Conservation (phyloP, 1,140 invertebrate genomes). For the Drosophila mayri region DNA sequence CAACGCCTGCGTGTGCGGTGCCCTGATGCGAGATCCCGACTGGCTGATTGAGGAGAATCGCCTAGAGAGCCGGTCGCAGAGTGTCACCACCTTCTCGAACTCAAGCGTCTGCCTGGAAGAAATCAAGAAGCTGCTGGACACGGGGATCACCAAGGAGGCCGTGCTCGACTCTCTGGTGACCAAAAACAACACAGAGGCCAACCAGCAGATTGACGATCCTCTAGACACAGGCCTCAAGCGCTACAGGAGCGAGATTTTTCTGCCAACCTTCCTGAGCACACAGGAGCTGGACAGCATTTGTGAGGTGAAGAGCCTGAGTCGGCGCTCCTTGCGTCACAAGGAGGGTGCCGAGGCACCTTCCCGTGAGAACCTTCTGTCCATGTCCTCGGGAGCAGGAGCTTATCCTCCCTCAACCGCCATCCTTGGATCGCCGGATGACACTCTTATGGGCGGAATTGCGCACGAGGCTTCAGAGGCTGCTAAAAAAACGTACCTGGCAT, state of each 20-base stretch:
- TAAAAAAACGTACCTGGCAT: constrained; percentile 73
- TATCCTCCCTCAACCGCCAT: constrained; percentile 56
- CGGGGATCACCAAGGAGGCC: constrained; percentile 88
- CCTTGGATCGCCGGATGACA: constrained; percentile 71
- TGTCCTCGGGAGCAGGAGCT: constrained; percentile 70
- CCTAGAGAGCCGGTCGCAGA: constrained; percentile 82
- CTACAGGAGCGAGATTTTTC: constrained; percentile 81
- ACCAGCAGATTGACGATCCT: constrained; percentile 83
- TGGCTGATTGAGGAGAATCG: constrained; percentile 89
- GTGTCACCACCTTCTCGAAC: constrained; percentile 84
- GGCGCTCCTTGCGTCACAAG: constrained; percentile 73
- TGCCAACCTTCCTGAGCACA: constrained; percentile 76
- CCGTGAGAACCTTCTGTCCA: constrained; percentile 74
- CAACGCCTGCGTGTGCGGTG: constrained; percentile 95
- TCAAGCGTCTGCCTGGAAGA: constrained; percentile 87
- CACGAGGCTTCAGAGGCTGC: constrained; percentile 43
- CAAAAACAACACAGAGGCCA: constrained; percentile 84
- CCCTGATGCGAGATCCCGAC: constrained; percentile 94
- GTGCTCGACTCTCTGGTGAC: constrained; percentile 88
- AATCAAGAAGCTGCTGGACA: constrained; percentile 88
- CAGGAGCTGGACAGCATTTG: constrained; percentile 76
- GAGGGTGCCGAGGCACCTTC: constrained; percentile 77
- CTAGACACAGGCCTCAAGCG: constrained; percentile 67
- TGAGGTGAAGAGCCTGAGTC: constrained; percentile 74
- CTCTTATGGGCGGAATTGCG: constrained; percentile 68